A percentile compares a stretch with the other conserved stretches of the same genome.
These are phyloP conservation scores for Drosophila ezoana DNA, from an alignment of 2,888 invertebrate genomes.

Conservation along the genomic window DNA sequence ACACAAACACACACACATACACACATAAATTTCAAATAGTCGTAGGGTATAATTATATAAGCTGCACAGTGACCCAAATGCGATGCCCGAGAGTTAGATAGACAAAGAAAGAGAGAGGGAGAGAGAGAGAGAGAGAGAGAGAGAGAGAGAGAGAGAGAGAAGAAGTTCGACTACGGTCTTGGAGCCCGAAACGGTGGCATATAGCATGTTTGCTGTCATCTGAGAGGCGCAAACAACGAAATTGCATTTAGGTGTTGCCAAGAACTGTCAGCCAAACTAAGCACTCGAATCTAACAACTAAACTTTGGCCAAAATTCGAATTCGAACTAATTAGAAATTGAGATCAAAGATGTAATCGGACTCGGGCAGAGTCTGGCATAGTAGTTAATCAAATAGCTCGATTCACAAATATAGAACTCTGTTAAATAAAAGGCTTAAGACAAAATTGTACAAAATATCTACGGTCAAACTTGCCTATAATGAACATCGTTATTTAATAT, in stretches of 20 bases:
- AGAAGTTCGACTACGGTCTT: neutral
- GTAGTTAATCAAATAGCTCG: neutral
- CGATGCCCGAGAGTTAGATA: conserved; percentile 3
- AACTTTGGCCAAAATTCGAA: conserved; percentile 14
- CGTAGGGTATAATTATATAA: conserved; percentile 27
- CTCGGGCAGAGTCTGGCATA: conserved; percentile 6
- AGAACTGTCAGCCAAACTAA: conserved; percentile 19
- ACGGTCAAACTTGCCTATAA: neutral
- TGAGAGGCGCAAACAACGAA: conserved; percentile 47
- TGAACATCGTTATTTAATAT: neutral
- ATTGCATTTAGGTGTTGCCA: conserved; percentile 47
- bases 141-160: neutral
- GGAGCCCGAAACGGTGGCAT: conserved; percentile 19
- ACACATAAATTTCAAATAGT: conserved; percentile 27
- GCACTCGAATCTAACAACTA: neutral
- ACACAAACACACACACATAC: conserved; percentile 4
- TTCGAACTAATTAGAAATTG: conserved; percentile 36
- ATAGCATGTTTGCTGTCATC: conserved; percentile 35
- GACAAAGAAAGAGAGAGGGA: too few species aligned
- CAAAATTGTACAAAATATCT: neutral
- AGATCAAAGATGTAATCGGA: conserved; percentile 24
- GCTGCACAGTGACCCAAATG: conserved; percentile 31
- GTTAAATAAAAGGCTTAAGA: neutral
- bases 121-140: neutral
- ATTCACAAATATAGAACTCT: neutral